Evolutionary conservation across 2,113 vertebrate genomes (phyloP).

Genomic region (Brachypodius melanocephalos): DNA sequence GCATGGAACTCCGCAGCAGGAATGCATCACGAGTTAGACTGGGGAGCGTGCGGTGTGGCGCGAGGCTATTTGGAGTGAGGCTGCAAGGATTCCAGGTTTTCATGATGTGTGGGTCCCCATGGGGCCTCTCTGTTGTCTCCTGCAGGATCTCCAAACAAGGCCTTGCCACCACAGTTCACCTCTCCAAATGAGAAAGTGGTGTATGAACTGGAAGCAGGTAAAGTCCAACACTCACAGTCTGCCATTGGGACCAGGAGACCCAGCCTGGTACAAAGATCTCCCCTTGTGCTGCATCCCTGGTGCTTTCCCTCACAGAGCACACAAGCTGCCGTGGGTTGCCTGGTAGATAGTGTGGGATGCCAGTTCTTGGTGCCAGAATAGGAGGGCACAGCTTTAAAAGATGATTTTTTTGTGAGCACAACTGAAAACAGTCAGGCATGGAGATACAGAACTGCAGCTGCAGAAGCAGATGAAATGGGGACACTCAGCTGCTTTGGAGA

Average conservation of each 20-base stretch:
- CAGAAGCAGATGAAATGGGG: neutral
- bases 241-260: neutral
- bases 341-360: neutral
- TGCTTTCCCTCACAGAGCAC: neutral
- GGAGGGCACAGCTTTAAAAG: neutral
- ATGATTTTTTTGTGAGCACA: neutral
- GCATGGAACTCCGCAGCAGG: neutral
- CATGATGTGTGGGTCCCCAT: neutral
- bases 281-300: fast-evolving
- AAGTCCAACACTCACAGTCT: neutral
- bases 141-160: constrained; percentile 66
- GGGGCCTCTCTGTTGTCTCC: neutral
- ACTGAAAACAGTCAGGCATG: neutral
- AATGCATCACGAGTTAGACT: neutral
- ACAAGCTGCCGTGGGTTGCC: neutral
- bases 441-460: neutral
- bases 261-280: neutral
- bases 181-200: constrained; percentile 68
- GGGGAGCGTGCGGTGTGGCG: fast-evolving
- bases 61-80: fast-evolving
- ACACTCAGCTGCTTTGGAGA: neutral
- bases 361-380: neutral
- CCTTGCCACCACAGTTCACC: constrained; percentile 60
- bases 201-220: constrained; percentile 75
- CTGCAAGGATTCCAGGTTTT: neutral